Base-by-base conservation (phyloP, 2,113 vertebrate genomes). In the Cynopterus brachyotis region DNA sequence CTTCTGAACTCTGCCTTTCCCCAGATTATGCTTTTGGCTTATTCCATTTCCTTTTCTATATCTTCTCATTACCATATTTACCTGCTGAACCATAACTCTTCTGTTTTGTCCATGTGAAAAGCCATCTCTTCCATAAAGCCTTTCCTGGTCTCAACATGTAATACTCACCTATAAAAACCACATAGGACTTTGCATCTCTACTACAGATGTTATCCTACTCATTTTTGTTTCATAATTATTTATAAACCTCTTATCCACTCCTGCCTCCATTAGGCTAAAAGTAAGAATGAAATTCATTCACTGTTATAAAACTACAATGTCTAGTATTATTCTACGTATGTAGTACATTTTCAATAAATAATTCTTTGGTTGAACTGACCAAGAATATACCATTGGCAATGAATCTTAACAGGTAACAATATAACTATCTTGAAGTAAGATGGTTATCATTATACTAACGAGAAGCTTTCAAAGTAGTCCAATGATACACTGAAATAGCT, bases 401-500 rank as follows among this genome's bases (percentile, higher is more conserved):
- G 16, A 94, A 62, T 79, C 55, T 93, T 0, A 87, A 4, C 59
- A 59, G 30, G 53, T 70, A 47, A 92, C 57, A 75, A 87, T 15
- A 72, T 0, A 88, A 12, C 0, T 37, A 72, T 79, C 45, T 85
- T 64, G 22, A 53, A 94, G 50, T 64, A 89, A 91, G 30, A 82
- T 88, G 57, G 26, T 26, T 90, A 55, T 91, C 19, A 67, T 79
- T 37, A 66, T 72, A 95, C 76, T 96, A 83, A 82, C 20, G 35
- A 85, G 53, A 93, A 66, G 9, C 30, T 66, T 85, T 50, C 94
- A 16, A 89, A 82, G 70, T 53, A 83, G 50, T 47, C 6, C 55
- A 70, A 81, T 2, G 4, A 60, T 75, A 81, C 0, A 62, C 15
- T 42, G 28, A 85, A 92, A 95, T 32, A 67, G 17, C 5, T 32